Conservation (phyloP, 2,113 vertebrate species). For the Micronycteris hirsuta region DNA sequence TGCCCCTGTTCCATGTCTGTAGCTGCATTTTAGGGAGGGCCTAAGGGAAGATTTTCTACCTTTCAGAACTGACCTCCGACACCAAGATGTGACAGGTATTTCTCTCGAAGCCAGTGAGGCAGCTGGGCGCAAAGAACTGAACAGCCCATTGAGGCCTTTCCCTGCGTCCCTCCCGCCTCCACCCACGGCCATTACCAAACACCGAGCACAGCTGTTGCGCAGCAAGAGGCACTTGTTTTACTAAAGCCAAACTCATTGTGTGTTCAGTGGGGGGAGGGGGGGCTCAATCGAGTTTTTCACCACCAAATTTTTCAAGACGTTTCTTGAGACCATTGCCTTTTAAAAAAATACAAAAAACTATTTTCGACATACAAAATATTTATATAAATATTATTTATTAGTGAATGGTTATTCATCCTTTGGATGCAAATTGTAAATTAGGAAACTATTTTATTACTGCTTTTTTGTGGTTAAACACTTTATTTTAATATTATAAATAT, state of each 20-base stretch:
- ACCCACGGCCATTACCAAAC: constrained; percentile 70
- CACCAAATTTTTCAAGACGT: constrained; percentile 76
- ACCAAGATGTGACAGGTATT: neutral
- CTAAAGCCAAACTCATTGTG: constrained; percentile 50
- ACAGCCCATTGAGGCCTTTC: constrained; percentile 56
- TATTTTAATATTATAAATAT: constrained; percentile 86
- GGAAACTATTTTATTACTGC: constrained; percentile 88
- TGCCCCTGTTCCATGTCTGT: constrained; percentile 39
- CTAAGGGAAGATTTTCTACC: neutral
- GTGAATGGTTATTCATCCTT: constrained; percentile 86
- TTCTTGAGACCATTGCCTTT: constrained; percentile 82
- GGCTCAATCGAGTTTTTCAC: constrained; percentile 62
- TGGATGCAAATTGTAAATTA: constrained; percentile 88
- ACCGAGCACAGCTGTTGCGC: constrained; percentile 72
- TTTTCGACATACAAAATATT: constrained; percentile 81
- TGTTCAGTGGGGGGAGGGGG: constrained; percentile 28
- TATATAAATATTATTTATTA: constrained; percentile 91
- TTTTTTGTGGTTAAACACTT: constrained; percentile 88
- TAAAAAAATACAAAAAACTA: constrained; percentile 62
- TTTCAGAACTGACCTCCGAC: neutral
- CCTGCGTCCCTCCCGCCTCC: constrained; percentile 67
- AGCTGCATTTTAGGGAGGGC: constrained; percentile 32
- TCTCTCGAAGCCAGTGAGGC: constrained; percentile 43
- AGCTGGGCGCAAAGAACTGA: constrained; percentile 19
- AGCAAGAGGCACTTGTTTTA: constrained; percentile 68